Base-by-base conservation (phyloP, 2,888 invertebrate genomes). In the Oxyscelio sp. region DNA sequence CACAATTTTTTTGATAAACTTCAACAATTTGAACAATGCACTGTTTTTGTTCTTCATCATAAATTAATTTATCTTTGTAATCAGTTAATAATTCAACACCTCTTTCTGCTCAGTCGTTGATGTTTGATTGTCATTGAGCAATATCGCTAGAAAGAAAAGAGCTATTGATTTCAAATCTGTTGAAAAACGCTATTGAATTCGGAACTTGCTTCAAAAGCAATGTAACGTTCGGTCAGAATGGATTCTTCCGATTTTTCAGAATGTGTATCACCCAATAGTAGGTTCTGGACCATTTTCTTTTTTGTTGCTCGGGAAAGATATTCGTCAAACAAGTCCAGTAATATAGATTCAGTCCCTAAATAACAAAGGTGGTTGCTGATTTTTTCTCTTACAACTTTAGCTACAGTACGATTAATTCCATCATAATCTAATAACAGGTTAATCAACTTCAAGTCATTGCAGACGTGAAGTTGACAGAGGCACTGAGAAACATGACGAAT, bases 301-400 rank as follows among this genome's bases (percentile, higher is more conserved):
- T 54, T 56, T 21, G 40, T 54, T 22, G 11, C 52, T 13, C 21
- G 13, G 15, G 68, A 40, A 56, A 70, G n/a, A n/a, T 54, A 0
- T 24, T 70, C 43, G 22, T 70, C 54, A 11, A 54, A 70, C 40
- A 54, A 70, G 4, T 15, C 54, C 54, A 70, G 15, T 19, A 56
- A 38, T 6, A 54, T 45, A 13, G 43, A 17, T 70, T 70, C 68
- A n/a, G 68, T 52, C 2, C 38, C 38, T 34, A 66, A 66, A 22
- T 66, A 50, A 31, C 66, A 66, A 48, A 66, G 66, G 19, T 50
- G 50, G 1, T 52, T 52, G 34, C 50, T 24, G 8, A 66, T 34
- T 66, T 50, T 66, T 66, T 66, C 31, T 15, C 22, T 17, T 15
- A 38, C 50, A 66, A 66, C 19, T 66, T 66, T 50, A 3, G 59